Base-by-base conservation (phyloP, 1,140 invertebrate genomes). In the Pantala flavescens region DNA sequence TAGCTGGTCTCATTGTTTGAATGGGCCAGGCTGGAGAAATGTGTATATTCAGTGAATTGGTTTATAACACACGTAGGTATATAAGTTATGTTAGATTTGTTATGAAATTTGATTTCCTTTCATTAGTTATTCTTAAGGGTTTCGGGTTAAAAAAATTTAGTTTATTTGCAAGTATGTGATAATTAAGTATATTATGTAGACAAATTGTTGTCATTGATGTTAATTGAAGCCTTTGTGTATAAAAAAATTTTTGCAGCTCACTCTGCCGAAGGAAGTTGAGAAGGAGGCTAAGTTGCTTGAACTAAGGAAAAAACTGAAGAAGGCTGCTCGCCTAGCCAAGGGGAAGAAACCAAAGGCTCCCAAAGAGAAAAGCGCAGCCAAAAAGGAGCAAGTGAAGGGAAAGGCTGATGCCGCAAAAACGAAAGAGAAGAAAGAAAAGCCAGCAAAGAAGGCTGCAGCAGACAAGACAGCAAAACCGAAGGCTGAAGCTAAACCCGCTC, bases 341-440 rank as follows among this genome's bases (percentile, higher is more conserved):
- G 81, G 85, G 2, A 88, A 89, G 79, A 86, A 85, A 76, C 80
- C 81, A 24, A 85, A 86, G 78, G 82, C 81, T 73, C 80, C 84
- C 0, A 84, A 82, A 72, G 76, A 75, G 7, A 76, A 78, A 73
- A 77, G 78, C 70, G 72, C 77, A 42, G 77, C 78, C 77, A 74
- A 74, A 24, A 63, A 43, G 49, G 49, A 63, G n/a, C 14, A 63
- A 63, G 16, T 63, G 49, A 63, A 63, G 49, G 49, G 49, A 3
- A 63, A 63, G 28, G 74, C 72, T 3, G 71, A 70, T 72, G 70
- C 2, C 21, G 73, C 36, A 19, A 72, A 23, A 23, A n/a, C 71
- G 23, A 72, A 73, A 75, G 0, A 82, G 80, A 81, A 86, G 82
- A 79, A 85, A 79, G 70, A 77, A 0, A 81, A 78, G 0, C 82